These are phyloP conservation scores for Agrotis segetum DNA, from an alignment of 2,888 invertebrate species.

Conservation along the genomic window DNA sequence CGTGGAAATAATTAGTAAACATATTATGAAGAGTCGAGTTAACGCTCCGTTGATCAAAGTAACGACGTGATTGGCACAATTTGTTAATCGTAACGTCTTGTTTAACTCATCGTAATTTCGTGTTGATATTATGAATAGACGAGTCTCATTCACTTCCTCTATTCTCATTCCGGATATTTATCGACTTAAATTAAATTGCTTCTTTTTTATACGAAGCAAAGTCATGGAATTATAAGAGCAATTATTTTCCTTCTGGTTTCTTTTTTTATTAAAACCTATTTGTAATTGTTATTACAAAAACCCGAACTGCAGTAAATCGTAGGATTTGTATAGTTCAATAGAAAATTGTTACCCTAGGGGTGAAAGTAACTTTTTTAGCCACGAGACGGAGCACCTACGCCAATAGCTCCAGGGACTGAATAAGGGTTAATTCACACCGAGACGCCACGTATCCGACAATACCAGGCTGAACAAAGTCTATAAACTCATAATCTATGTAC, in stretches of 20 bases:
- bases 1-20: constrained; percentile 76
- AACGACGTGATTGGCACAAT: constrained; percentile 65
- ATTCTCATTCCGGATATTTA: constrained; percentile 28
- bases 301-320: no score
- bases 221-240: not conserved
- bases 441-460: no score
- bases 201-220: not conserved
- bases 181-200: constrained; percentile 28
- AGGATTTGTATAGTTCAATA: no score
- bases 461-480: no score
- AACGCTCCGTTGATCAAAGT: constrained; percentile 70
- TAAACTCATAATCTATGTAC: no score
- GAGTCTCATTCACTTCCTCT: constrained; percentile 37
- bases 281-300: no score
- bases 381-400: no score
- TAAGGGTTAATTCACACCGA: no score
- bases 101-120: constrained; percentile 62
- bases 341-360: no score
- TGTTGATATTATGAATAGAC: constrained; percentile 61
- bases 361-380: no score
- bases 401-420: no score
- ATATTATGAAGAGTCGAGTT: constrained; percentile 69
- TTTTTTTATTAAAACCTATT: no score
- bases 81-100: constrained; percentile 69
- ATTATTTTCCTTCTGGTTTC: not conserved